Percentiles rank a stretch among this genome's conserved stretches.
Evolutionary conservation across 2,113 vertebrate species (phyloP).

Genomic region (Heteronetta atricapilla): DNA sequence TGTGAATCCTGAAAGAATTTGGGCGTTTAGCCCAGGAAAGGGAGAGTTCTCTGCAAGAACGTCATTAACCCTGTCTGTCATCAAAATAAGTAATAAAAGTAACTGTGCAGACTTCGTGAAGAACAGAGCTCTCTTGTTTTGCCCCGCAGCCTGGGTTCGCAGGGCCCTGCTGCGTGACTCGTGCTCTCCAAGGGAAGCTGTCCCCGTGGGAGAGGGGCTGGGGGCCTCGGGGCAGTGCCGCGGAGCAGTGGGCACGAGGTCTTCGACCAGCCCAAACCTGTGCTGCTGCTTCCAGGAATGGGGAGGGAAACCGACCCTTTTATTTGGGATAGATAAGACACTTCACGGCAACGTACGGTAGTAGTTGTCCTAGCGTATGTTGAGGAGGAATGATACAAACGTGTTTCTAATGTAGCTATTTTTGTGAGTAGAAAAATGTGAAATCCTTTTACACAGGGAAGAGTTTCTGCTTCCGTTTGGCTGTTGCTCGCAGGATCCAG

Average conservation of each 20-base stretch:
- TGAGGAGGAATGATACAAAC: fast-evolving
- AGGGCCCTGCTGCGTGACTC: not conserved
- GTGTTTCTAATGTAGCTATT: not conserved
- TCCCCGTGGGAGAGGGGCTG: not conserved
- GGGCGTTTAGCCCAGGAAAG: constrained; percentile 80
- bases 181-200: not conserved
- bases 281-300: not conserved
- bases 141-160: not conserved
- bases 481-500: constrained; percentile 12
- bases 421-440: not conserved
- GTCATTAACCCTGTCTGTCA: constrained; percentile 73
- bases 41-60: constrained; percentile 75
- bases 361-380: not conserved
- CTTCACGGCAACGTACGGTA: not conserved
- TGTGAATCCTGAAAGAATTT: constrained; percentile 82
- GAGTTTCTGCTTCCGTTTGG: constrained; percentile 20
- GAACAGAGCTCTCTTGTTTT: constrained; percentile 1
- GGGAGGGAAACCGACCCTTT: not conserved
- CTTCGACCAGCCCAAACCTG: not conserved
- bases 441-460: fast-evolving
- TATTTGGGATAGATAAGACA: not conserved
- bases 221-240: fast-evolving
- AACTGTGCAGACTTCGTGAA: not conserved
- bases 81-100: constrained; percentile 41
- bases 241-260: not conserved